Evolutionary conservation across 2,797 vertebrate genomes (phyloP).

Genomic region (Anomalospiza imberbis): DNA sequence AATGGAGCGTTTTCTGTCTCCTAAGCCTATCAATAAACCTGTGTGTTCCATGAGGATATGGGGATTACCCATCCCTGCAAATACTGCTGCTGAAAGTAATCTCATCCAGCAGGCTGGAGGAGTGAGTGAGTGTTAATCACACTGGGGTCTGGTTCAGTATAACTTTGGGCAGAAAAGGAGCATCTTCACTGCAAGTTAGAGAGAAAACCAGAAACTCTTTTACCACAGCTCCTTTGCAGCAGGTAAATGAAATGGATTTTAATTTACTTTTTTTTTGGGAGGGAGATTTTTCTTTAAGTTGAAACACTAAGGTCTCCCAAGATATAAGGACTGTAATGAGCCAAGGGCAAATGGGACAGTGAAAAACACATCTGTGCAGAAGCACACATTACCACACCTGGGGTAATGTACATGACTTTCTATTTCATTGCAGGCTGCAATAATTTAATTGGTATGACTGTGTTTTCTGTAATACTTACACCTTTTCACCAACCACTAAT

Average conservation of each 20-base stretch:
- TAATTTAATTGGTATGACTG: background rate
- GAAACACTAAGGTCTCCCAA: background rate
- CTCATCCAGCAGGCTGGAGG: conserved; percentile 4
- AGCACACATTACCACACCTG: background rate
- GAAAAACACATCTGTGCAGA: background rate
- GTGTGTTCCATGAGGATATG: background rate
- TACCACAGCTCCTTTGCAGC: background rate
- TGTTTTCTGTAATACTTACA: background rate
- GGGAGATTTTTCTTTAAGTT: background rate
- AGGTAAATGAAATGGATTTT: background rate
- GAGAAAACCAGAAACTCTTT: background rate
- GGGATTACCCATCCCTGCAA: conserved; percentile 34
- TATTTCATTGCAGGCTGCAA: background rate
- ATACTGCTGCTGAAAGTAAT: conserved; percentile 7
- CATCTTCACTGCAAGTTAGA: background rate
- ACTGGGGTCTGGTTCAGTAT: background rate
- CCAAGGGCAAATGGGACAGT: background rate
- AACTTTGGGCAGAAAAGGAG: background rate
- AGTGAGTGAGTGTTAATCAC: background rate
- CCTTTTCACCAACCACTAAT: background rate
- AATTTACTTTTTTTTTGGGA: background rate
- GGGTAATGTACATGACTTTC: background rate
- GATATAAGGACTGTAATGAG: background rate
- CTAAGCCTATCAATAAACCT: background rate
- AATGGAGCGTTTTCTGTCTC: background rate